phyloP scores from a whole-genome alignment of 2,113 vertebrate genomes.

The Forbesichthys agassizii region DNA sequence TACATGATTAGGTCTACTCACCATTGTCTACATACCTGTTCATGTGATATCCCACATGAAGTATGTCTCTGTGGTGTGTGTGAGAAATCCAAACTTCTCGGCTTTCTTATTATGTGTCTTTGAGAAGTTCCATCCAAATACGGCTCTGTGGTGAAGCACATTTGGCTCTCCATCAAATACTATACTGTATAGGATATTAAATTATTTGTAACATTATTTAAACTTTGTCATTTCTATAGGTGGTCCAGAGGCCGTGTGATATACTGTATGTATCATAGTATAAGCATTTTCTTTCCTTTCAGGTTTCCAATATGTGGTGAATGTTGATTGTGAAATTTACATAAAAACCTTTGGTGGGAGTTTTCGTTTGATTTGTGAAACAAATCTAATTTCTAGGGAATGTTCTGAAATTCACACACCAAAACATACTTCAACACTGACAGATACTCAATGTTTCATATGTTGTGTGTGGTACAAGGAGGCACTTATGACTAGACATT shows the following conservation, averaged over 20 bases:
- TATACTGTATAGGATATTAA: too few relatives aligned
- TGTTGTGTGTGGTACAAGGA: background rate
- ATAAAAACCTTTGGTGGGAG: slow-evolving; percentile 16
- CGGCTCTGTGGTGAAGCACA: background rate
- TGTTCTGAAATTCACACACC: slow-evolving; percentile 38
- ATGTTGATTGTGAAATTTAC: slow-evolving; percentile 25
- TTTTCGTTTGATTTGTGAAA: slow-evolving; percentile 37
- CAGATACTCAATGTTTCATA: slow-evolving; percentile 31
- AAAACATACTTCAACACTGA: slow-evolving; percentile 10
- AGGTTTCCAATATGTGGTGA: slow-evolving; percentile 7
- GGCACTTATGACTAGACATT: too few relatives aligned
- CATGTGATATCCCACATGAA: too few relatives aligned
- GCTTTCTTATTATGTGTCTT: background rate
- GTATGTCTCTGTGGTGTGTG: too few relatives aligned
- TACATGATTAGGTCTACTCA: background rate
- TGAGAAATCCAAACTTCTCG: too few relatives aligned
- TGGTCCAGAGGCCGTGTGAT: too few relatives aligned
- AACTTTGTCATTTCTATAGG: too few relatives aligned
- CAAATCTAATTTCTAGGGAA: slow-evolving; percentile 17
- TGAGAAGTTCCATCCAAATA: background rate
- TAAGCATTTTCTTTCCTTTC: too few relatives aligned
- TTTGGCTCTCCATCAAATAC: too few relatives aligned
- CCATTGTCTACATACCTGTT: background rate
- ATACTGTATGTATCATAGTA: too few relatives aligned
- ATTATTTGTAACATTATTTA: too few relatives aligned